A percentile compares a stretch with the other conserved stretches of the same genome.
Conservation (phyloP, 2,888 invertebrate species). For the Stegophylla sp. region DNA sequence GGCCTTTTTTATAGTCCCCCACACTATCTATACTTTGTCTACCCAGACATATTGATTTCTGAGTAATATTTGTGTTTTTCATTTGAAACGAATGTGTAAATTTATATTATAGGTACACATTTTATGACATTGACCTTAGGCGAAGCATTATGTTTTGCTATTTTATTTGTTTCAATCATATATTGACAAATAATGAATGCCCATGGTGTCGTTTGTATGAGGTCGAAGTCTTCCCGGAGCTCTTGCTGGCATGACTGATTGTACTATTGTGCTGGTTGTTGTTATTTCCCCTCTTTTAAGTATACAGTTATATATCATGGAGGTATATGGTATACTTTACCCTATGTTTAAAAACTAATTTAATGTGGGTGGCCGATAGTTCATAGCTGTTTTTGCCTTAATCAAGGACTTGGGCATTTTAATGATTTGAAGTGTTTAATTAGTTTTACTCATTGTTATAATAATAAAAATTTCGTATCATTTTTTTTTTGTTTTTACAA, state of each 20-base stretch:
- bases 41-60: neutral
- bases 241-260: no score
- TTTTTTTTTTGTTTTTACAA: no score
- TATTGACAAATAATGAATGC: neutral
- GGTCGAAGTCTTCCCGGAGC: constrained; percentile 35
- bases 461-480: no score
- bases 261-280: constrained; percentile 7
- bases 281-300: neutral
- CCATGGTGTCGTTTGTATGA: neutral
- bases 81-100: neutral
- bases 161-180: constrained; percentile 10
- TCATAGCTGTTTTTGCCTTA: neutral
- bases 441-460: constrained; percentile 6
- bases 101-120: neutral
- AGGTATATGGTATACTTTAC: neutral
- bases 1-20: no score
- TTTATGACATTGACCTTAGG: neutral
- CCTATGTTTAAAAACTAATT: constrained; percentile 6
- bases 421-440: neutral
- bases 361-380: constrained; percentile 46
- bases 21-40: no score
- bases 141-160: neutral
- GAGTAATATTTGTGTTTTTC: neutral
- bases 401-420: constrained; percentile 7
- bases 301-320: neutral